phyloP scores from a whole-genome alignment of 2,797 vertebrate genomes.

The Phrynocephalus vlangalii region DNA sequence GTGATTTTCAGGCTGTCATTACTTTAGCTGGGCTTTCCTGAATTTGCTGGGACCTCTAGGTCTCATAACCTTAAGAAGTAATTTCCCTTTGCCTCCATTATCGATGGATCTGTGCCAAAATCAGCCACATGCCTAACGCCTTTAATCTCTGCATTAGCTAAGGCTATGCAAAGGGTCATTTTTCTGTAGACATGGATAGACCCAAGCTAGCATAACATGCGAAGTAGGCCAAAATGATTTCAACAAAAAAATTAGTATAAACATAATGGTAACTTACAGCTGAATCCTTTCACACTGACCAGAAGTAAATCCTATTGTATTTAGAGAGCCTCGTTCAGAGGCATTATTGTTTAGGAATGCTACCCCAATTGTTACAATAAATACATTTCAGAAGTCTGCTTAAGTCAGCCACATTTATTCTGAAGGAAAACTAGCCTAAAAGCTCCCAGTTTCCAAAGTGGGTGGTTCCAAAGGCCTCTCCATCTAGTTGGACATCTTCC shows the following conservation, averaged over 20 bases:
- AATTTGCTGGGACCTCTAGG: conserved; percentile 13
- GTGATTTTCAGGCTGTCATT: conserved; percentile 14
- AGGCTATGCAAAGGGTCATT: background rate
- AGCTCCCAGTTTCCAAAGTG: background rate
- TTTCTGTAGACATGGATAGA: conserved; percentile 1
- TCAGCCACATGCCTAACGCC: background rate
- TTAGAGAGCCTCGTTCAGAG: background rate
- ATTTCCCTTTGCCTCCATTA: conserved; percentile 24
- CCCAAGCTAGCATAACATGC: background rate
- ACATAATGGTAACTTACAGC: background rate
- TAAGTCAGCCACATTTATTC: background rate
- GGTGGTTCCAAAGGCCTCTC: no score
- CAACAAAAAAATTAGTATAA: background rate
- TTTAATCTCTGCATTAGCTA: conserved; percentile 27
- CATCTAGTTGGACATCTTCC: background rate
- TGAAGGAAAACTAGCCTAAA: background rate
- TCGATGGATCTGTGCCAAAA: conserved; percentile 20
- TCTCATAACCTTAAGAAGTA: conserved; percentile 25
- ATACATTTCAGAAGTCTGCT: background rate
- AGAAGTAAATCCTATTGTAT: background rate
- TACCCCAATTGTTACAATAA: background rate
- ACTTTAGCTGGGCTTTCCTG: conserved; percentile 25
- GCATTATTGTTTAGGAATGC: background rate
- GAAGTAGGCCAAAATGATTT: conserved; percentile 6
- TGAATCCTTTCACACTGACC: background rate